Conservation (phyloP, 2,888 invertebrate species). For the Amorpha juglandis region DNA sequence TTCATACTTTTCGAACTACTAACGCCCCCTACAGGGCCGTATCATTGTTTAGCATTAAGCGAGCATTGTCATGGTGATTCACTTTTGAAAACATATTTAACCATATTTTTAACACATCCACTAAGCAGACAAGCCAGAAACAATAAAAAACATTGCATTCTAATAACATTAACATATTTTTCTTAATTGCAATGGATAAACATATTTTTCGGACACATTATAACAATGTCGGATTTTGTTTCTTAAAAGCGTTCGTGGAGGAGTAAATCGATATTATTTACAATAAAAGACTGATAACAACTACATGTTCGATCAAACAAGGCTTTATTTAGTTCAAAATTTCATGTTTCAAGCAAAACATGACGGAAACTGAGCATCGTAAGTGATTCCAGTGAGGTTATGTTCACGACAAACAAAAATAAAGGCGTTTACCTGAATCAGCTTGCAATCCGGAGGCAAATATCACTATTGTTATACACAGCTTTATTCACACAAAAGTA, state of each 20-base stretch:
- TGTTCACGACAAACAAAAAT: conserved; percentile 83
- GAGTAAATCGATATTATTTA: conserved; percentile 35
- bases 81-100: conserved; percentile 43
- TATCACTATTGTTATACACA: conserved; percentile 76
- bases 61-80: conserved; percentile 78
- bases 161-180: neutral
- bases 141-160: neutral
- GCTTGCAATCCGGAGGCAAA: conserved; percentile 65
- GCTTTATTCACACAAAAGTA: conserved; percentile 71
- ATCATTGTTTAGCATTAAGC: conserved; percentile 64
- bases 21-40: conserved; percentile 70
- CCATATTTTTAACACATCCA: neutral
- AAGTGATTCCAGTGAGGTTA: conserved; percentile 78
- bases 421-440: conserved; percentile 83
- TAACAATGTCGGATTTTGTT: conserved; percentile 35
- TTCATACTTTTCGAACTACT: conserved; percentile 39
- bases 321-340: conserved; percentile 1
- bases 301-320: neutral
- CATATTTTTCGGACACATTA: conserved; percentile 29
- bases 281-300: neutral
- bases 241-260: conserved; percentile 31
- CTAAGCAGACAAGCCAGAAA: neutral
- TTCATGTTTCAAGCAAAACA: conserved; percentile 43
- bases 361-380: conserved; percentile 69
- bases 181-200: conserved; percentile 24